phyloP scores from a whole-genome alignment of 2,797 vertebrate species.

The Aselliscus stoliczkanus region DNA sequence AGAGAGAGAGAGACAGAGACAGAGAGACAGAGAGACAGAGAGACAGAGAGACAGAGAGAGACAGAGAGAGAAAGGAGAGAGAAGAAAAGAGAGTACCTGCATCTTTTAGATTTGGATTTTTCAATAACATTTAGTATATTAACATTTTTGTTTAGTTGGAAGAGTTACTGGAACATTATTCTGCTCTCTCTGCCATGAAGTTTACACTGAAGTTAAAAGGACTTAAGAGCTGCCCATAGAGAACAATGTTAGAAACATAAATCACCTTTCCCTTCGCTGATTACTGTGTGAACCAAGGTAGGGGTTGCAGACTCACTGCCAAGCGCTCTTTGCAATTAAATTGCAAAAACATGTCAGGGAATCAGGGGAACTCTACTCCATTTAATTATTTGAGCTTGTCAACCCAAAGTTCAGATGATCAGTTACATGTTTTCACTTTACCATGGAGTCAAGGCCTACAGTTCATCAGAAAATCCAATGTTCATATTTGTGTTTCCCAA shows the following conservation, averaged over 20 bases:
- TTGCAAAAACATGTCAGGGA: background rate
- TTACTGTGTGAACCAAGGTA: background rate
- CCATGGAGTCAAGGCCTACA: accelerated
- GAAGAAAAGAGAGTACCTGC: background rate
- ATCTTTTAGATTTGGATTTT: background rate
- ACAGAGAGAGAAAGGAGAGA: background rate
- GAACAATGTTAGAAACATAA: background rate
- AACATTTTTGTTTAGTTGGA: background rate
- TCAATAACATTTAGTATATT: background rate
- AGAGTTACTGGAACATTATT: background rate
- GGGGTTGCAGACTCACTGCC: accelerated
- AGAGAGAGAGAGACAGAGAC: background rate
- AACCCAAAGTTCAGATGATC: background rate
- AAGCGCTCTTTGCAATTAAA: background rate
- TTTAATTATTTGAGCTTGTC: background rate
- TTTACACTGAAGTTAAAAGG: background rate
- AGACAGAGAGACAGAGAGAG: background rate
- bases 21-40: background rate
- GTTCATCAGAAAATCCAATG: background rate
- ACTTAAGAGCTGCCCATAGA: background rate
- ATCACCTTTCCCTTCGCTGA: background rate
- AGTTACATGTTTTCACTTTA: background rate
- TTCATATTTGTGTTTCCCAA: background rate
- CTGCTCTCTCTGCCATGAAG: background rate
- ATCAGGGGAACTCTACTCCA: accelerated